phyloP scores from a whole-genome alignment of 2,888 invertebrate genomes.

The Eristalis intricaria region DNA sequence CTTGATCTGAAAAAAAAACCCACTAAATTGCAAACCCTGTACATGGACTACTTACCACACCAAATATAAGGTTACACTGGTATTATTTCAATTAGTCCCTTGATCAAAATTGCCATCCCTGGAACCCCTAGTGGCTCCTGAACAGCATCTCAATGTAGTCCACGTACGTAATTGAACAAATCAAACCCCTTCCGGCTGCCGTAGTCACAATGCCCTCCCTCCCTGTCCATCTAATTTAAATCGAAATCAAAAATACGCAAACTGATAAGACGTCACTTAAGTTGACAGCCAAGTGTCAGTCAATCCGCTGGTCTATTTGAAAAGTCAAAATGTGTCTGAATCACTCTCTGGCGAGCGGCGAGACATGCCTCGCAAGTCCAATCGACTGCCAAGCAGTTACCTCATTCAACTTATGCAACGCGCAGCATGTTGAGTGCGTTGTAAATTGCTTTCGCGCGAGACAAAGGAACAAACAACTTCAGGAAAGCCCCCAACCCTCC shows the following conservation, averaged over 20 bases:
- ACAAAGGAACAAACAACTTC: neutral
- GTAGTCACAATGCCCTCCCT: neutral
- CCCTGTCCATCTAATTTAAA: neutral
- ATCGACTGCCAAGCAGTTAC: neutral
- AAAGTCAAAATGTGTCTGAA: neutral
- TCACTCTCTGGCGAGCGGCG: neutral
- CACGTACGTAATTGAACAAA: neutral
- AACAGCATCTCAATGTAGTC: no score
- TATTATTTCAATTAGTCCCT: no score
- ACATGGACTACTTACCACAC: no score
- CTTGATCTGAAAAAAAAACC: no score
- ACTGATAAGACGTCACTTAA: conserved; percentile 12
- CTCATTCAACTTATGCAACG: neutral
- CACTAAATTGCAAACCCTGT: no score
- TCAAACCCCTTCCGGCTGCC: neutral
- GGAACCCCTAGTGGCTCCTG: no score
- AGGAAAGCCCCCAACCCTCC: neutral
- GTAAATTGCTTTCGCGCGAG: neutral
- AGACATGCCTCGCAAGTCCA: neutral
- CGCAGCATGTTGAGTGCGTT: neutral
- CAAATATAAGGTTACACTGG: no score
- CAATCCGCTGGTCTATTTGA: neutral
- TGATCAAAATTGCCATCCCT: no score
- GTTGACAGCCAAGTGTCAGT: neutral
- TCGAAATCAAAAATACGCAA: neutral